Conservation (phyloP, 53 echinoderm and acorn worm species). For the Arbacia lixula region DNA sequence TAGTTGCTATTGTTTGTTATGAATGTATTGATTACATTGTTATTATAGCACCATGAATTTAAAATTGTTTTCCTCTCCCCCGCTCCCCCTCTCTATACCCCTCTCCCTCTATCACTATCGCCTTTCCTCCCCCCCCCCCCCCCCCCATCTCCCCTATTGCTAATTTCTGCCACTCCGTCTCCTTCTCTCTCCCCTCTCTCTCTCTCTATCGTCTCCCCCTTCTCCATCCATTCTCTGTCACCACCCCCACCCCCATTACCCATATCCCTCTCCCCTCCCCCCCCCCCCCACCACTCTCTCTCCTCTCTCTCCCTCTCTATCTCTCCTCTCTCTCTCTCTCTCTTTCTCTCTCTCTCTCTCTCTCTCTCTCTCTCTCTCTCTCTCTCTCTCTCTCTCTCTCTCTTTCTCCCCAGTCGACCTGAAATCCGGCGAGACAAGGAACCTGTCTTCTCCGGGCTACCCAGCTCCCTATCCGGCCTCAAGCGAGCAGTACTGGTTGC, state of each 20-base stretch:
- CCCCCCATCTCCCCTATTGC: neutral
- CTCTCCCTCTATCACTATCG: neutral
- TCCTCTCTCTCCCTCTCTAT: neutral
- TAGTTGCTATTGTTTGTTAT: too few relatives aligned
- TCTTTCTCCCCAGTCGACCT: constrained; percentile 18
- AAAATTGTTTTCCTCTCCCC: neutral
- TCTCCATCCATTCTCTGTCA: neutral
- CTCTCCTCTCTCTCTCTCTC: neutral
- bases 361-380: neutral
- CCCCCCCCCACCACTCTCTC: neutral
- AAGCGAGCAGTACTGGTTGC: constrained; percentile 24
- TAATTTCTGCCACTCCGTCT: neutral
- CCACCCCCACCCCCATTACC: too few relatives aligned
- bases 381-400: neutral
- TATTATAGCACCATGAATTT: too few relatives aligned
- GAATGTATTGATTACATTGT: too few relatives aligned
- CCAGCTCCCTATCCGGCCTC: constrained; percentile 5
- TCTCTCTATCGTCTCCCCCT: neutral
- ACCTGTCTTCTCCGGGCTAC: constrained; percentile 18
- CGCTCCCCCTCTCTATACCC: neutral
- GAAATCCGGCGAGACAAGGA: neutral
- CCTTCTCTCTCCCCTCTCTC: neutral
- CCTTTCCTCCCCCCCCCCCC: neutral
- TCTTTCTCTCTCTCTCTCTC: neutral
- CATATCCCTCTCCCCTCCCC: too few relatives aligned